Evolutionary conservation across 2,113 vertebrate genomes (phyloP).

Genomic region (Columbina picui): DNA sequence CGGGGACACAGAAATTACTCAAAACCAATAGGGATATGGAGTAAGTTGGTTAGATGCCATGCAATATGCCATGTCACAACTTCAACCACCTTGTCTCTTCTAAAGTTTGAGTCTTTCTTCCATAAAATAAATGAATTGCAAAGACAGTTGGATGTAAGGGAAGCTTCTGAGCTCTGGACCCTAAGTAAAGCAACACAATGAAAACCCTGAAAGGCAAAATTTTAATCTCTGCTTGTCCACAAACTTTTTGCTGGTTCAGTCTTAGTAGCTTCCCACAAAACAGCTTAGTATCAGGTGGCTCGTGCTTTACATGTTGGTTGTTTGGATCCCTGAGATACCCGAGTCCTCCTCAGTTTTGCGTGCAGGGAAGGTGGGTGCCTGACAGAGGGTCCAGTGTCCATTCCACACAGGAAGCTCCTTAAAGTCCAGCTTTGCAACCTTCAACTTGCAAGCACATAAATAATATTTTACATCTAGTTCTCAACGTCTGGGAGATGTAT

Average conservation of each 20-base stretch:
- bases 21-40: not conserved
- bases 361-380: not conserved
- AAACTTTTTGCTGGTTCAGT: not conserved
- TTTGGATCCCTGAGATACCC: not conserved
- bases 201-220: not conserved
- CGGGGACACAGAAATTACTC: not conserved
- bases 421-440: not conserved
- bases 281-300: not conserved
- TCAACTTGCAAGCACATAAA: not conserved
- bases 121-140: not conserved
- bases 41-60: not conserved
- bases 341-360: not conserved
- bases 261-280: not conserved
- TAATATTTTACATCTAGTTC: not conserved
- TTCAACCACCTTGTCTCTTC: not conserved
- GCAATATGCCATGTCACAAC: not conserved
- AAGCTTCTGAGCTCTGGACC: not conserved
- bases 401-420: not conserved
- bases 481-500: not conserved
- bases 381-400: accelerated
- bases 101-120: not conserved
- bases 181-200: not conserved
- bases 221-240: not conserved
- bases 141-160: not conserved
- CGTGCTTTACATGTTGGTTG: not conserved